Conservation (phyloP, 2,888 invertebrate genomes). For the Baronia brevicornis region DNA sequence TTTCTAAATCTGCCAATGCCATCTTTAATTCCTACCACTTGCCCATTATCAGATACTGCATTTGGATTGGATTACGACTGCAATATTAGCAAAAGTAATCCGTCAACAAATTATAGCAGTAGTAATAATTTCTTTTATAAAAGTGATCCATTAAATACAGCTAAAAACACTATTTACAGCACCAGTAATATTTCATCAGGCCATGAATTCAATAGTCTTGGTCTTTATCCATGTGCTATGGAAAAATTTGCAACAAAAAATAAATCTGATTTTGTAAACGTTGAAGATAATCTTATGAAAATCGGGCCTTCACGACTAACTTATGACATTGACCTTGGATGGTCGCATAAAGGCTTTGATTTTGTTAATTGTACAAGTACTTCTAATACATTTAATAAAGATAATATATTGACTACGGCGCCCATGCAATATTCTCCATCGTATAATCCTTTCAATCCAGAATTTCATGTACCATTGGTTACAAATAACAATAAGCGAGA, state of each 20-base stretch:
- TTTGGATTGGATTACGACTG: slow-evolving; percentile 64
- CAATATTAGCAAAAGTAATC: slow-evolving; percentile 48
- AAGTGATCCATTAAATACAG: slow-evolving; percentile 55
- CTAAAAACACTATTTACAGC: slow-evolving; percentile 61
- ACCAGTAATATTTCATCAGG: slow-evolving; percentile 62
- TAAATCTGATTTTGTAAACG: slow-evolving; percentile 54
- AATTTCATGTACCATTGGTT: slow-evolving; percentile 61
- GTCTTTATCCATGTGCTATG: slow-evolving; percentile 67
- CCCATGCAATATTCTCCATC: slow-evolving; percentile 50
- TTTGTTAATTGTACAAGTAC: slow-evolving; percentile 58
- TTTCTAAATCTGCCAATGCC: slow-evolving; percentile 58
- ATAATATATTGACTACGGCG: slow-evolving; percentile 50
- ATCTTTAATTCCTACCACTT: slow-evolving; percentile 48
- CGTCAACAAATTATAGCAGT: slow-evolving; percentile 38
- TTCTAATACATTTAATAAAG: slow-evolving; percentile 52
- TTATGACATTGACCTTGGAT: slow-evolving; percentile 66
- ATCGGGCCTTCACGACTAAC: slow-evolving; percentile 63
- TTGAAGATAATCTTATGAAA: slow-evolving; percentile 67
- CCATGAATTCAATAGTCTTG: slow-evolving; percentile 62
- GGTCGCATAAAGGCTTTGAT: slow-evolving; percentile 68
- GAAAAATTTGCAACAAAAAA: slow-evolving; percentile 62
- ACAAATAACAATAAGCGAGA: slow-evolving; percentile 55
- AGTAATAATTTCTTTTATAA: slow-evolving; percentile 61
- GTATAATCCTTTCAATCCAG: slow-evolving; percentile 66
- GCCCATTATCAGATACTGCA: slow-evolving; percentile 42